These are phyloP conservation scores for Eristalis intricaria DNA, from an alignment of 2,888 invertebrate species.

Conservation along the genomic window DNA sequence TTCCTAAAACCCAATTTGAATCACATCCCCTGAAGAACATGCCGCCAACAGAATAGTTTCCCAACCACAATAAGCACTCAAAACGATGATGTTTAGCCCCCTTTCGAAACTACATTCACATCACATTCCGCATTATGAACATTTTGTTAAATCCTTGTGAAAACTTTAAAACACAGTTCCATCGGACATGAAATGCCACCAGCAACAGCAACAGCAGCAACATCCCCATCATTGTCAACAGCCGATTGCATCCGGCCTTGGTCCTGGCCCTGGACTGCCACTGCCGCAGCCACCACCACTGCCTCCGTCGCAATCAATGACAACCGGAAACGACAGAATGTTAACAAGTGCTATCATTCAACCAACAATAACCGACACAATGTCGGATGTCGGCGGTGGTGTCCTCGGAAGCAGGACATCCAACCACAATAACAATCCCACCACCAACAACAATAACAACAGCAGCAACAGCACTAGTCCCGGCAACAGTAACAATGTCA, in stretches of 20 bases:
- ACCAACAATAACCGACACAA: constrained; percentile 73
- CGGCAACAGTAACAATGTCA: constrained; percentile 75
- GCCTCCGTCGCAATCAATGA: constrained; percentile 76
- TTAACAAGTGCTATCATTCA: constrained; percentile 80
- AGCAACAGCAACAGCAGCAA: constrained; percentile 74
- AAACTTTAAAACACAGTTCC: constrained; percentile 77
- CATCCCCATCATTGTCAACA: constrained; percentile 74
- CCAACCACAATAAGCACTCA: constrained; percentile 17
- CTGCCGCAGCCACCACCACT: constrained; percentile 62
- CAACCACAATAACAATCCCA: constrained; percentile 73
- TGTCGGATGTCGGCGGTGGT: constrained; percentile 73
- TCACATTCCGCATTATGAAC: constrained; percentile 41
- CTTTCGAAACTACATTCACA: constrained; percentile 76
- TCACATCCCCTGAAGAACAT: background rate
- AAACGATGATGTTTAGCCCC: constrained; percentile 36
- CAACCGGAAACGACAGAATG: constrained; percentile 81
- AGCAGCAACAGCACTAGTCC: constrained; percentile 66
- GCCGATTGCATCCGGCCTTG: constrained; percentile 74
- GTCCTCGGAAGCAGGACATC: constrained; percentile 74
- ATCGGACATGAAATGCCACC: constrained; percentile 80
- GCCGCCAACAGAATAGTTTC: background rate
- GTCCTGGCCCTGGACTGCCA: constrained; percentile 66
- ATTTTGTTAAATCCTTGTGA: constrained; percentile 60
- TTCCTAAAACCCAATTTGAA: background rate
- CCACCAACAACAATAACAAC: constrained; percentile 42